Percentiles rank a stretch among this genome's conserved stretches.
phyloP scores from a whole-genome alignment of 2,888 invertebrate species.

The Eristalinus aeneus region DNA sequence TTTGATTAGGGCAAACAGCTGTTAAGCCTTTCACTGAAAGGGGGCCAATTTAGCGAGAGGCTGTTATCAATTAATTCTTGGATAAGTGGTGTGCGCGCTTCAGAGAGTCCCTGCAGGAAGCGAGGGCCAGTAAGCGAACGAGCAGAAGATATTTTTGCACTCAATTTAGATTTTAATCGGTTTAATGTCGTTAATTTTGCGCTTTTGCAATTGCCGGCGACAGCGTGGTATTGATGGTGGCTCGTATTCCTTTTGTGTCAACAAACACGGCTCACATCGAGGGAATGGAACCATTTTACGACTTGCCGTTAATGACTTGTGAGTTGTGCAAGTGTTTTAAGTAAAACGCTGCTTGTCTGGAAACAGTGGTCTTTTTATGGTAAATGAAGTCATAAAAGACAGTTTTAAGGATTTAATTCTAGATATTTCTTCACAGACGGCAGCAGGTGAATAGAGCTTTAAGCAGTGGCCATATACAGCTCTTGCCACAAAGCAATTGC shows the following conservation, averaged over 20 bases:
- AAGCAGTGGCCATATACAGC: background rate
- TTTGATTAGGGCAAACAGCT: slow-evolving; percentile 53
- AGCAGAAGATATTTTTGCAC: slow-evolving; percentile 51
- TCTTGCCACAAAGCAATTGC: background rate
- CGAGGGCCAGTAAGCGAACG: background rate
- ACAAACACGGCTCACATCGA: background rate
- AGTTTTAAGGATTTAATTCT: background rate
- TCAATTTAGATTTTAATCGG: slow-evolving; percentile 59
- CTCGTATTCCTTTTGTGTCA: background rate
- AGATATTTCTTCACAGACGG: background rate
- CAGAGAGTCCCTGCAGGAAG: background rate
- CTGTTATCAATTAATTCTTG: slow-evolving; percentile 44
- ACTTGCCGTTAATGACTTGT: background rate
- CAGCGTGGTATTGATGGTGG: too few species aligned
- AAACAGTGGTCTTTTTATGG: background rate
- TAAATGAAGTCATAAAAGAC: background rate
- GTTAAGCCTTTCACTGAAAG: slow-evolving; percentile 16
- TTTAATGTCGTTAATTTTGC: slow-evolving; percentile 37
- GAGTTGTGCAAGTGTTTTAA: slow-evolving; percentile 6
- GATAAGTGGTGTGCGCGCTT: slow-evolving; percentile 8
- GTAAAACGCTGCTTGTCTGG: background rate
- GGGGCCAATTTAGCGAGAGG: slow-evolving; percentile 36
- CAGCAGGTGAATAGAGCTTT: background rate
- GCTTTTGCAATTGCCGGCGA: background rate
- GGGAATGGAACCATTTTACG: background rate